Percentiles rank a stretch among this genome's conserved stretches.
Conservation (phyloP, 2,113 vertebrate genomes). For the Diglossa brunneiventris region DNA sequence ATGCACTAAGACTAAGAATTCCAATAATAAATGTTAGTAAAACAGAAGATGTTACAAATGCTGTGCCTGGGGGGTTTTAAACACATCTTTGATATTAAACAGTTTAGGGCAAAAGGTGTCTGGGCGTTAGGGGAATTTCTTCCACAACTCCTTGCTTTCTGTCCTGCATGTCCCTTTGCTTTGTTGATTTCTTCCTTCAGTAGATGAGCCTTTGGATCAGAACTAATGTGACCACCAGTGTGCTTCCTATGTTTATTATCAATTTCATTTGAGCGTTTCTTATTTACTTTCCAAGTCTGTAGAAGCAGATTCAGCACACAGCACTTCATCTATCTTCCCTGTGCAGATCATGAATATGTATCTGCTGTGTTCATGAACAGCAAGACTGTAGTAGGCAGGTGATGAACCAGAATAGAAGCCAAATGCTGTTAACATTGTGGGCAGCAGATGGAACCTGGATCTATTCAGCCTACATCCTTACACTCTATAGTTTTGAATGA, state of each 20-base stretch:
- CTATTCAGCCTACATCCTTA: neutral
- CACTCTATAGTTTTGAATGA: neutral
- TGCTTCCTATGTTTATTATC: neutral
- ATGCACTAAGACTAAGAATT: neutral
- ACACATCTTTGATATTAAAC: neutral
- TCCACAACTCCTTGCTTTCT: neutral
- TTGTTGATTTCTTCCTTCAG: neutral
- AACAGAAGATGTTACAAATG: neutral
- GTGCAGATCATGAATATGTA: neutral
- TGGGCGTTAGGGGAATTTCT: neutral
- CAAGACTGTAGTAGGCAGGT: neutral
- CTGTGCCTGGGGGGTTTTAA: neutral
- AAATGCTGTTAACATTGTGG: neutral
- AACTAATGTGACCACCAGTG: neutral
- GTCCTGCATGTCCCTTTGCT: neutral
- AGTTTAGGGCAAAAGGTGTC: neutral
- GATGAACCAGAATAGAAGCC: neutral
- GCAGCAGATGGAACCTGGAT: neutral
- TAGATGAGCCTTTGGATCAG: neutral
- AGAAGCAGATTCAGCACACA: neutral
- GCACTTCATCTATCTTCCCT: neutral
- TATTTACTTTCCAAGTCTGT: neutral
- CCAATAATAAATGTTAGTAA: neutral
- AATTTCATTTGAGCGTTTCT: neutral
- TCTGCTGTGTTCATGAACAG: neutral